Percentiles rank a stretch among this genome's conserved stretches.
These are phyloP conservation scores for Falco concolor DNA, from an alignment of 2,797 vertebrate species.

Conservation along the genomic window DNA sequence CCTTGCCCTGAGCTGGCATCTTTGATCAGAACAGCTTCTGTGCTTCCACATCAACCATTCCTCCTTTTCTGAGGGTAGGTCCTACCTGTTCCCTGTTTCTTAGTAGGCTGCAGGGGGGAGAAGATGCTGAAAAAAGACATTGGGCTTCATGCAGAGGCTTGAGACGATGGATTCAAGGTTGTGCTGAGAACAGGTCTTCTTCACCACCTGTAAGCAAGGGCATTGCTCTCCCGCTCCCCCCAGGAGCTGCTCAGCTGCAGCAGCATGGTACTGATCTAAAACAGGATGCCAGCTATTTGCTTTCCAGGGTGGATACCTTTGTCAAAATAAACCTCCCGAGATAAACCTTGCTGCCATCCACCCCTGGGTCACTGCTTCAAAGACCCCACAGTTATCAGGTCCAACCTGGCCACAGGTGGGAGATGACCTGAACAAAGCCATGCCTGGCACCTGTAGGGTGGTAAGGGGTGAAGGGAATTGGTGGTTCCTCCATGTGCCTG, in stretches of 20 bases:
- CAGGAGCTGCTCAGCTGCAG: fast-evolving
- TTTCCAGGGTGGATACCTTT: neutral
- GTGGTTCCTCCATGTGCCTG: neutral
- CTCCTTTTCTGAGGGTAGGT: neutral
- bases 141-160: neutral
- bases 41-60: neutral
- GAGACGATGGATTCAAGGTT: neutral
- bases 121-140: neutral
- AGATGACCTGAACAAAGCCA: fast-evolving
- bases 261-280: fast-evolving
- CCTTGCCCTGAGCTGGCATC: neutral
- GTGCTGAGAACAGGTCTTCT: fast-evolving
- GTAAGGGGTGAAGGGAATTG: neutral
- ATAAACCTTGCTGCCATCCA: neutral
- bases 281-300: neutral
- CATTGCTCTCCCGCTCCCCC: neutral
- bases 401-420: neutral
- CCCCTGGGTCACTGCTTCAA: neutral
- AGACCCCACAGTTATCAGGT: neutral
- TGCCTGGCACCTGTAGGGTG: fast-evolving
- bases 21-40: neutral
- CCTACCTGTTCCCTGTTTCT: neutral
- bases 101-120: neutral
- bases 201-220: fast-evolving
- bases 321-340: neutral